Evolutionary conservation across 64 coral and sea anemone genomes (phyloP).

Genomic region (Acropora tenuis): DNA sequence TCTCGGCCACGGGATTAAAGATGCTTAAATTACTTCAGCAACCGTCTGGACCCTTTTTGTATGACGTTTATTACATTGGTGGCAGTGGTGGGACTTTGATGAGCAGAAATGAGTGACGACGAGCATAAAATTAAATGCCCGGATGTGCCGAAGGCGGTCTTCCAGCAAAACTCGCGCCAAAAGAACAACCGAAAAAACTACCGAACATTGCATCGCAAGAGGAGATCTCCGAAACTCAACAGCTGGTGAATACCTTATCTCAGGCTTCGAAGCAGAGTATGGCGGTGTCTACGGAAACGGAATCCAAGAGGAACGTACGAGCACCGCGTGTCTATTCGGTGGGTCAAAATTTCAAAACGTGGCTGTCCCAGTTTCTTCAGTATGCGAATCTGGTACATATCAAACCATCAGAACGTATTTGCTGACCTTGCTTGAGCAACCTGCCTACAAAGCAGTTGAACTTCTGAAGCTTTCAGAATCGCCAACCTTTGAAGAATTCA

Average conservation of each 20-base stretch:
- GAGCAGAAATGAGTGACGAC: slow-evolving; percentile 30
- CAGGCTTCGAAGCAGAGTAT: slow-evolving; percentile 12
- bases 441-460: slow-evolving; percentile 54
- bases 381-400: slow-evolving; percentile 48
- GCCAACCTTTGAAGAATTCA: slow-evolving; percentile 36
- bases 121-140: background rate
- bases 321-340: slow-evolving; percentile 16
- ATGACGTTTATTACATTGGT: no score
- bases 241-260: slow-evolving; percentile 42
- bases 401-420: slow-evolving; percentile 45
- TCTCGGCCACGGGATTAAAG: no score
- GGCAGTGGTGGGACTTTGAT: background rate
- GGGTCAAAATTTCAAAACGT: slow-evolving; percentile 51
- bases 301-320: slow-evolving; percentile 42
- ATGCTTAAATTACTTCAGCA: no score
- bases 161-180: background rate
- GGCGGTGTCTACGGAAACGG: slow-evolving; percentile 15
- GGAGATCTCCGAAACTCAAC: slow-evolving; percentile 10
- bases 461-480: slow-evolving; percentile 19
- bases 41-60: no score
- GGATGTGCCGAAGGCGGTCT: background rate
- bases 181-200: background rate
- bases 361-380: slow-evolving; percentile 48
- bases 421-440: slow-evolving; percentile 55
- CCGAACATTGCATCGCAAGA: background rate